Conservation (phyloP, 2,888 invertebrate genomes). For the Xylota segnis region DNA sequence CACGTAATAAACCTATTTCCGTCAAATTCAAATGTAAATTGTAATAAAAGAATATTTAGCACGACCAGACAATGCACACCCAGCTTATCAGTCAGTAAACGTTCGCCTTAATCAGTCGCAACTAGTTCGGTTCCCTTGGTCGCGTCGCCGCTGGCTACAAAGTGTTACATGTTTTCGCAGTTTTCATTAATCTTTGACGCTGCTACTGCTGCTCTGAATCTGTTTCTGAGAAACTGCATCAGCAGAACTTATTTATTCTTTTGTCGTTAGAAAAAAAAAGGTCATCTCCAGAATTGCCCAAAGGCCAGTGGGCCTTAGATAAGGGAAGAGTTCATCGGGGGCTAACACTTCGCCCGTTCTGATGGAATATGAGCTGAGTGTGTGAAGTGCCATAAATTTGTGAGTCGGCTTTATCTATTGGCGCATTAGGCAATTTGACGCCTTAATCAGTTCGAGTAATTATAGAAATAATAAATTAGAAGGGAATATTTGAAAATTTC, state of each 20-base stretch:
- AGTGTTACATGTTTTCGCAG: constrained; percentile 6
- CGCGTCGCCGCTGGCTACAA: no score
- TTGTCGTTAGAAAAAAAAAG: constrained; percentile 11
- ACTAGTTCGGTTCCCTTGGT: not conserved
- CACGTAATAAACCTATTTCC: not conserved
- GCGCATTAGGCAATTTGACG: constrained; percentile 7
- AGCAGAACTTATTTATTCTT: constrained; percentile 13
- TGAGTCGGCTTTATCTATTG: not conserved
- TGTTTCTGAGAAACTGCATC: constrained; percentile 19
- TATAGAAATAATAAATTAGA: constrained; percentile 1
- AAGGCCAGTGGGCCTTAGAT: constrained; percentile 27
- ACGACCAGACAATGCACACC: constrained; percentile 4
- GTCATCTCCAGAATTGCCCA: constrained; percentile 23
- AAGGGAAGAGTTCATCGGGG: constrained; percentile 2
- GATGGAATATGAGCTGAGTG: constrained; percentile 3
- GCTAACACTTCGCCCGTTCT: not conserved
- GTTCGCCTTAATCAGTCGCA: constrained; percentile 8
- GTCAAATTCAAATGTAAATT: constrained; percentile 24
- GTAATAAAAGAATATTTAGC: constrained; percentile 26
- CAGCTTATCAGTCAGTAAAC: constrained; percentile 18
- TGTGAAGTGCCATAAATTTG: constrained; percentile 2
- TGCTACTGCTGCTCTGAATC: constrained; percentile 2
- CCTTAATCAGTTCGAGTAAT: constrained; percentile 9
- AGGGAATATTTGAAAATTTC: not conserved
- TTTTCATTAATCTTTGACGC: constrained; percentile 9